Evolutionary conservation across 2,797 vertebrate species (phyloP).

Genomic region (Bradypus variegatus): DNA sequence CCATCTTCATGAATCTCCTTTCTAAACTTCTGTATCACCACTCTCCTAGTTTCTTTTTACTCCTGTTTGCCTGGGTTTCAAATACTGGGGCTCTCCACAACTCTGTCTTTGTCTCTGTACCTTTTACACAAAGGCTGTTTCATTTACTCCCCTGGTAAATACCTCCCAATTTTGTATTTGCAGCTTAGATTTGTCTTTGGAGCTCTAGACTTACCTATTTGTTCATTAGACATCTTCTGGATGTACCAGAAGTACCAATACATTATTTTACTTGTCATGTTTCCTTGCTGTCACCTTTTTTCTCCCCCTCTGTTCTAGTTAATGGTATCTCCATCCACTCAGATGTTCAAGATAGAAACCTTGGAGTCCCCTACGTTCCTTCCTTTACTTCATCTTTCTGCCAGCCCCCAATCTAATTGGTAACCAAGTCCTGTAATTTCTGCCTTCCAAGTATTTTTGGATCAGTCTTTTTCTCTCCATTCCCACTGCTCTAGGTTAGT

Average conservation of each 20-base stretch:
- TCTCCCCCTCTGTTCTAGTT: neutral
- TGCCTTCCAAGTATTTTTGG: neutral
- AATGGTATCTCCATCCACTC: neutral
- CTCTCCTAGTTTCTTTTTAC: neutral
- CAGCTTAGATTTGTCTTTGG: neutral
- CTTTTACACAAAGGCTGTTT: neutral
- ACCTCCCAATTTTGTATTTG: neutral
- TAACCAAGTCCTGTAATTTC: neutral
- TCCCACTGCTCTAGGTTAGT: neutral
- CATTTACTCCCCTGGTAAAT: neutral
- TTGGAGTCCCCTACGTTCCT: neutral
- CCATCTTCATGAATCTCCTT: neutral
- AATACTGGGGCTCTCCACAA: neutral
- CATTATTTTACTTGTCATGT: neutral
- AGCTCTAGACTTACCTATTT: neutral
- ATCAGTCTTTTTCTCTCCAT: neutral
- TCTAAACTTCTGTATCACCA: neutral
- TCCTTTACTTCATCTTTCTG: neutral
- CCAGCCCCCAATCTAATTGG: neutral
- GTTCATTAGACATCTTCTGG: neutral
- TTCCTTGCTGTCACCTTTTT: slow-evolving; percentile 8
- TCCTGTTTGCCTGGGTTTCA: neutral
- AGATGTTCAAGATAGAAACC: slow-evolving; percentile 2
- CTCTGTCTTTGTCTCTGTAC: neutral
- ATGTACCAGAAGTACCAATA: neutral